Percentiles rank a stretch among this genome's conserved stretches.
Conservation (phyloP, 2,113 vertebrate species). For the Alligator sinensis region DNA sequence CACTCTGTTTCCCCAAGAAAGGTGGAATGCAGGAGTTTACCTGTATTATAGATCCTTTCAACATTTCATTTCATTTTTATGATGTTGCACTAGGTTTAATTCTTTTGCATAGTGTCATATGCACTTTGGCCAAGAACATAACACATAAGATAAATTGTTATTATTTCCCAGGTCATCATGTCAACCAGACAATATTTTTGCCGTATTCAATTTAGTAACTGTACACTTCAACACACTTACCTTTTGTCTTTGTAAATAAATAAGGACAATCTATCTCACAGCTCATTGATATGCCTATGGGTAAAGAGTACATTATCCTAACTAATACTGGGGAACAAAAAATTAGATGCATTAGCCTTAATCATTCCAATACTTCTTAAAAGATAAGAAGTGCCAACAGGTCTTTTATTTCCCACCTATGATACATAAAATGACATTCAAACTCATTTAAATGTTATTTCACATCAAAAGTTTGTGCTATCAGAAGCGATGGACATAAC, state of each 20-base stretch:
- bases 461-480: too few species aligned
- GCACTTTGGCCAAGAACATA: too few species aligned
- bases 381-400: background rate
- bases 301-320: background rate
- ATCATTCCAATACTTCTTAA: background rate
- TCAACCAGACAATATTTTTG: background rate
- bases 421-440: background rate
- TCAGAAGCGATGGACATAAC: too few species aligned
- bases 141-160: too few species aligned
- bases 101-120: too few species aligned
- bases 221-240: background rate
- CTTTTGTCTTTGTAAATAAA: background rate
- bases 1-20: too few species aligned
- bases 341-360: background rate
- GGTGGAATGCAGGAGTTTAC: too few species aligned
- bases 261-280: background rate
- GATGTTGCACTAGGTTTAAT: too few species aligned
- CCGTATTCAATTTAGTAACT: background rate
- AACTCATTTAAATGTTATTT: too few species aligned
- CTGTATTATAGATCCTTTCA: too few species aligned
- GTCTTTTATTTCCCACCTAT: background rate
- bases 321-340: background rate
- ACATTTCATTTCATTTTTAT: too few species aligned
- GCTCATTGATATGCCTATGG: background rate
- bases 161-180: too few species aligned